Base-by-base conservation (phyloP, 2,797 vertebrate genomes). In the Sebastes nivosus region DNA sequence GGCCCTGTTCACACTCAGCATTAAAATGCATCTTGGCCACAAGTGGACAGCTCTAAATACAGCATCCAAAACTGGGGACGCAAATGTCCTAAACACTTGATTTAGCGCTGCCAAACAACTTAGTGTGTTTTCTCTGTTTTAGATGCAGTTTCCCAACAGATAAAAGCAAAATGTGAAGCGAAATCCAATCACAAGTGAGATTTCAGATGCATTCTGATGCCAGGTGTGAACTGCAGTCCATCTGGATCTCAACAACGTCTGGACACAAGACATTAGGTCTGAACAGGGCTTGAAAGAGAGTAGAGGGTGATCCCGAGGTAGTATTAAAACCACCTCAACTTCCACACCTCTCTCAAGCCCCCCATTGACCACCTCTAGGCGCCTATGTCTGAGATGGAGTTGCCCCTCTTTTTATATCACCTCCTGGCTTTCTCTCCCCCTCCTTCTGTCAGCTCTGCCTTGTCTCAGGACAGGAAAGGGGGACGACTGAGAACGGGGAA, bases 391-490 rank as follows among this genome's bases (percentile, higher is more conserved):
- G 68, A 91, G 75, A 82, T 61, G 57, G 79, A 84, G 90, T 87
- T 90, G 88, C 79, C 82, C 72, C 85, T 16, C 86, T 91, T 94
- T 94, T 93, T 88, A 86, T 92, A 92, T 81, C 82, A 79, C 68
- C 84, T 84, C 78, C 75, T 75, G 83, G 81, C 76, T 84, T 89
- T 87, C 86, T 89, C 67, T 88, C 76, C 81, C 88, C 90, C 83
- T 85, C 83, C 80, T 88, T 72, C 88, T 89, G 84, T 88, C 92
- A 82, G 84, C 86, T 92, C 87, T 87, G 84, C 90, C 89, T 89
- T 86, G 85, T 89, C 83, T 89, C 81, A 75, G 74, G 85, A 90
- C 86, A 89, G 87, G 84, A 81, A 84, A 76, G 60, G 84, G 71
- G 86, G 81, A 76, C 66, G 87, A 78, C 75, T 18, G 82, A 85